Base-by-base conservation (phyloP, 2,888 invertebrate species). In the Alloplasta piceator region DNA sequence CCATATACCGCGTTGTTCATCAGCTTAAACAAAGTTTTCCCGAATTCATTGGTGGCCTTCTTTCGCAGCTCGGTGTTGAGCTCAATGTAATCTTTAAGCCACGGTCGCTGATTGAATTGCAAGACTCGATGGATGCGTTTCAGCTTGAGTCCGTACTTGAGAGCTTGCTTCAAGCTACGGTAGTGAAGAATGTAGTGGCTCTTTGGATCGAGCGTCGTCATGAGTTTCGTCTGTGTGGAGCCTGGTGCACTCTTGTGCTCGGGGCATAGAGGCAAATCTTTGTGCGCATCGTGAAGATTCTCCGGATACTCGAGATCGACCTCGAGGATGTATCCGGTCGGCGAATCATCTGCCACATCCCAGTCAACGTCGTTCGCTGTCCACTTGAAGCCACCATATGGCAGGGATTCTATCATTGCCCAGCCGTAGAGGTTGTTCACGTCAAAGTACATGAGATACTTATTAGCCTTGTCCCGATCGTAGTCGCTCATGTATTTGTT, bases 201-300 rank as follows among this genome's bases (percentile, higher is more conserved):
- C 46, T 77, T 77, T 5, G 52, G 26, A 6, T 61, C 43, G 12
- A 78, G 63, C 39, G 85, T 88, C 10, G 87, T 83, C 63, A 87
- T 61, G 6, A 90, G 79, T 84, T 89, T 89, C 3, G 26, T 26
- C 26, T 26, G 26, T 3, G 1, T 26, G 26, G 26, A 26, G 26
- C 26, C 26, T 26, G 5, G 60, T 10, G n/a, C 73, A 43, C 64
- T 75, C 84, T 77, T 26, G 26, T 26, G 26, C 26, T 26, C 26
- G 26, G 26, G 26, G 3, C 26, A 26, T 3, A 90, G 87, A 3
- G 89, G 90, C 6, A 89, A 83, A 83, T 91, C 90, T 39, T 87
- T 86, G 74, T 91, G 89, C 6, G 16, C 4, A 70, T 90, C 86
- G 78, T 90, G 89, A 36, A 90, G 48, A 10, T 78, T 14, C 46